A percentile compares a stretch with the other conserved stretches of the same genome.
Conservation (phyloP, 2,888 invertebrate species). For the Chorisops tibialis region DNA sequence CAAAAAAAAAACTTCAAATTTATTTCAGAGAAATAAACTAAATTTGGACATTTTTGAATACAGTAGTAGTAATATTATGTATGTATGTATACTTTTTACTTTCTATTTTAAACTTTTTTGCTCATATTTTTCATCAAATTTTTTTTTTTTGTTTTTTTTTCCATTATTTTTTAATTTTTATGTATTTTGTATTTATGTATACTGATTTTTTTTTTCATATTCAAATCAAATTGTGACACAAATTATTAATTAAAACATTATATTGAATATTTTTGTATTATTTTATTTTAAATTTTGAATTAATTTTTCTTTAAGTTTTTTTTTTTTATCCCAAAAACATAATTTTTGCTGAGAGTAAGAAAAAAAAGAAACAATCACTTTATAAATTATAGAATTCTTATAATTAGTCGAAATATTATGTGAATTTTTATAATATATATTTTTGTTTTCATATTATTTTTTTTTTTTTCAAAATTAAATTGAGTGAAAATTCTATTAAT, state of each 20-base stretch:
- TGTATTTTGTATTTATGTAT: not conserved
- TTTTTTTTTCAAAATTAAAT: conserved; percentile 2
- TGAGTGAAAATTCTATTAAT: not conserved
- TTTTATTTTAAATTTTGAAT: not conserved
- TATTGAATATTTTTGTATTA: not conserved
- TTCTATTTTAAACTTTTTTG: conserved; percentile 5
- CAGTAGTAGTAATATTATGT: conserved; percentile 26
- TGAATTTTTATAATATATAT: not conserved
- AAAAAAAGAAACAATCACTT: not conserved
- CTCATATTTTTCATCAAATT: not conserved
- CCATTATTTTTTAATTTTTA: not conserved
- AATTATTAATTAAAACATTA: conserved; percentile 11
- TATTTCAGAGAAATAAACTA: conserved; percentile 33
- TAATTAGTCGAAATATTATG: conserved; percentile 4
- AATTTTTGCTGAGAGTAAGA: conserved; percentile 2
- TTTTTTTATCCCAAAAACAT: conserved; percentile 26
- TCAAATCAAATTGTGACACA: not conserved
- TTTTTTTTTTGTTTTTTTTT: not conserved
- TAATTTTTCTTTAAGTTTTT: no score
- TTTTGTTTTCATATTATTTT: not conserved
- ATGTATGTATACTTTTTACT: not conserved
- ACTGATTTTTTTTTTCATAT: not conserved
- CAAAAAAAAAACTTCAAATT: conserved; percentile 34
- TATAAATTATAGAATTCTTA: not conserved
- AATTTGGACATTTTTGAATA: conserved; percentile 33